Conservation (phyloP, 1,140 invertebrate species). For the Lethrus apterus region DNA sequence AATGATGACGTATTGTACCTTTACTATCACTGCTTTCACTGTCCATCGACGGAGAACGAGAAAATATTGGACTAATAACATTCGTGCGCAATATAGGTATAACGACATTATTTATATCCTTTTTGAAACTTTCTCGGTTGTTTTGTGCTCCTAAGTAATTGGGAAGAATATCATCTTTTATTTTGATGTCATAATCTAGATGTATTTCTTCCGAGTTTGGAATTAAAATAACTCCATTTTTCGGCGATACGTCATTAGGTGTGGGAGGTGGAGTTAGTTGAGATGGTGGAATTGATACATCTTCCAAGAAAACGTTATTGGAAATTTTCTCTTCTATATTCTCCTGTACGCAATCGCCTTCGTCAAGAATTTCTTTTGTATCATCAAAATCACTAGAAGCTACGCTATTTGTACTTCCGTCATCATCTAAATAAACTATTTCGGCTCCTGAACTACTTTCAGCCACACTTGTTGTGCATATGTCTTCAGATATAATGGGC, state of each 20-base stretch:
- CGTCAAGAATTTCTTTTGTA: neutral
- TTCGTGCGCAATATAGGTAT: conserved; percentile 16
- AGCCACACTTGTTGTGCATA: conserved; percentile 8
- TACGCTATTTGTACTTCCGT: neutral
- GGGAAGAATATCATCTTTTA: too few relatives aligned
- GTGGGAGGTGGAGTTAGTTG: conserved; percentile 32
- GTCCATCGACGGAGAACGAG: conserved; percentile 37
- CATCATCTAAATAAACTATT: conserved; percentile 27
- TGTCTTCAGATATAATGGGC: conserved; percentile 9
- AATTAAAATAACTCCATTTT: neutral
- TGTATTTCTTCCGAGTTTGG: neutral
- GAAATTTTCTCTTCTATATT: neutral
- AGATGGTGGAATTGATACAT: conserved; percentile 5
- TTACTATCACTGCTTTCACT: conserved; percentile 44
- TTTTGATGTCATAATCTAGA: too few relatives aligned
- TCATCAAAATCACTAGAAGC: conserved; percentile 7
- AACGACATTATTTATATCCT: too few relatives aligned
- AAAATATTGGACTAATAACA: conserved; percentile 23
- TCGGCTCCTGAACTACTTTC: conserved; percentile 21
- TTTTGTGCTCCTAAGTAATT: too few relatives aligned
- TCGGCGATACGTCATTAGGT: conserved; percentile 23
- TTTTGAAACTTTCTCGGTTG: too few relatives aligned
- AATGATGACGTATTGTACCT: too few relatives aligned
- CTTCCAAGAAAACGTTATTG: too few relatives aligned
- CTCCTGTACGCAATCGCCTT: neutral